A percentile compares a stretch with the other conserved stretches of the same genome.
Conservation (phyloP, 1,140 invertebrate species). For the Probaryconus sp. region DNA sequence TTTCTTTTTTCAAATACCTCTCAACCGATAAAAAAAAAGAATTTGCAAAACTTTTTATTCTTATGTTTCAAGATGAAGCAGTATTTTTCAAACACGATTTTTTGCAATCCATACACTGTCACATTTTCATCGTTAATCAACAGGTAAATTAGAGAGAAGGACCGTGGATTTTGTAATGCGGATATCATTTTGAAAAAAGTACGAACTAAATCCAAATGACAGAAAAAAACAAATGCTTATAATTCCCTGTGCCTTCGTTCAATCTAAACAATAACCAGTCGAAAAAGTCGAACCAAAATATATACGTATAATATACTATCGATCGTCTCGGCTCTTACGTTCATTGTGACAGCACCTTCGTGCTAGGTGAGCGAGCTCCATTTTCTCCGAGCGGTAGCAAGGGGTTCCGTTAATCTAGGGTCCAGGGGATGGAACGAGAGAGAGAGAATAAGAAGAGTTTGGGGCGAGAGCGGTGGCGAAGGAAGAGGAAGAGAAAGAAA, state of each 20-base stretch:
- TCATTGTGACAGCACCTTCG: conserved; percentile 70
- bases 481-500: conserved; percentile 52
- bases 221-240: too few species aligned
- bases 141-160: too few species aligned
- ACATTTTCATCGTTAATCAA: too few species aligned
- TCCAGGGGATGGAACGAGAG: conserved; percentile 61
- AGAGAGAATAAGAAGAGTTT: conserved; percentile 44
- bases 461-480: conserved; percentile 25
- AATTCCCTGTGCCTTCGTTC: not conserved
- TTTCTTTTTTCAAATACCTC: too few species aligned
- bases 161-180: too few species aligned
- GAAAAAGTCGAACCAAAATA: conserved; percentile 49
- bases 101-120: too few species aligned
- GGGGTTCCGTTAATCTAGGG: conserved; percentile 78
- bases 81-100: too few species aligned
- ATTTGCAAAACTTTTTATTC: too few species aligned
- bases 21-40: too few species aligned
- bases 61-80: too few species aligned
- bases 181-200: too few species aligned
- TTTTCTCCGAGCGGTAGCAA: conserved; percentile 65
- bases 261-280: conserved; percentile 16
- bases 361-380: conserved; percentile 72
- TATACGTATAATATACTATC: conserved; percentile 51
- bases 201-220: too few species aligned
- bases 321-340: conserved; percentile 38